Conservation (phyloP, 1,140 invertebrate species). For the Fopius arisanus region DNA sequence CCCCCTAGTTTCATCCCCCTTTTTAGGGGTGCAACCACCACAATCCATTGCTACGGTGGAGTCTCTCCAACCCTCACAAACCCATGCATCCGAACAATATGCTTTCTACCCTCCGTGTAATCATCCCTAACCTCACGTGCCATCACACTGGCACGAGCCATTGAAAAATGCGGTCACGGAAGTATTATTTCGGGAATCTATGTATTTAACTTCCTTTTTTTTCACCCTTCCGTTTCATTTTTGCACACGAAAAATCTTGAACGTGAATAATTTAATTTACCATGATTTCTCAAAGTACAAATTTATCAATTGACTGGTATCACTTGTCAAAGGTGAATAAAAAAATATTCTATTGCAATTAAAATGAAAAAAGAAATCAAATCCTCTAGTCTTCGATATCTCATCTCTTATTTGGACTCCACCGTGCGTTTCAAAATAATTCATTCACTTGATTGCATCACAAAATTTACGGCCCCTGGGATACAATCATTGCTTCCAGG, state of each 20-base stretch:
- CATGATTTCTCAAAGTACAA: no score
- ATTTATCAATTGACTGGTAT: no score
- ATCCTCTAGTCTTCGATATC: no score
- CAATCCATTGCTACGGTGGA: not conserved
- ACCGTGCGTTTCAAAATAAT: not conserved
- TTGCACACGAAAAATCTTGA: no score
- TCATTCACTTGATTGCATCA: constrained; percentile 6
- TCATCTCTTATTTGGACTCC: constrained; percentile 7
- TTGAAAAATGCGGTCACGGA: constrained; percentile 46
- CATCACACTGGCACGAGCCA: constrained; percentile 38
- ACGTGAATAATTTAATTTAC: no score
- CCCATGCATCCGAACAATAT: constrained; percentile 50
- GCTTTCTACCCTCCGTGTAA: constrained; percentile 45
- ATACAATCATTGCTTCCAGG: not conserved
- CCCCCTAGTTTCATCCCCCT: constrained; percentile 36
- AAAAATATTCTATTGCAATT: no score
- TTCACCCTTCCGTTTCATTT: no score
- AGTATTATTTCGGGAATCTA: constrained; percentile 45
- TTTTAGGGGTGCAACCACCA: constrained; percentile 36
- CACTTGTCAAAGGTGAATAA: no score
- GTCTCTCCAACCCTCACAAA: constrained; percentile 16
- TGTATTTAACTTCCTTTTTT: not conserved
- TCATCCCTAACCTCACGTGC: constrained; percentile 55
- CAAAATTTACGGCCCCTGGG: not conserved
- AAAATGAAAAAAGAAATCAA: no score